Conservation (phyloP, 2,797 vertebrate species). For the Clangula hyemalis region DNA sequence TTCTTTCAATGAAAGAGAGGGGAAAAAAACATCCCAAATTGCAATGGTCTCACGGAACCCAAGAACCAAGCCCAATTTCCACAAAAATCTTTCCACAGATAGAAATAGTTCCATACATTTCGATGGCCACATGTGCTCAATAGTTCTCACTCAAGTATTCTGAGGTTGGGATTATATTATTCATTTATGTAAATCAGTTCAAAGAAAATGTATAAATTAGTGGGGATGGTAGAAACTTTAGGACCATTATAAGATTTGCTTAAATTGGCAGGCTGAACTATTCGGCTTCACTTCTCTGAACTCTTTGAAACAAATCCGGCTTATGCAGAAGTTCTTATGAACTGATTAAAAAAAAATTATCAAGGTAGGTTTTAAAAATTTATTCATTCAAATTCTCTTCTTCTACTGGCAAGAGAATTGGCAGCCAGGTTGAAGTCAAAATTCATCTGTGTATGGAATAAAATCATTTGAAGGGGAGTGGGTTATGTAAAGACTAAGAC, state of each 20-base stretch:
- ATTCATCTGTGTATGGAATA: constrained; percentile 11
- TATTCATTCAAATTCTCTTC: constrained; percentile 40
- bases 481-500: constrained; percentile 13
- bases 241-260: constrained; percentile 13
- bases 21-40: background rate
- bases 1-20: constrained; percentile 4
- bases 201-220: constrained; percentile 48
- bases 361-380: constrained; percentile 3
- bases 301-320: constrained; percentile 25
- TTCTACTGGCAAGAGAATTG: background rate
- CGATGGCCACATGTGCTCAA: background rate
- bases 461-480: background rate
- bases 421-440: constrained; percentile 38
- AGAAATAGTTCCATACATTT: constrained; percentile 35
- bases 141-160: constrained; percentile 20
- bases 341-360: constrained; percentile 30
- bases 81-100: constrained; percentile 52
- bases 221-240: constrained; percentile 22
- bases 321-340: constrained; percentile 13
- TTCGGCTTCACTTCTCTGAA: background rate
- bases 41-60: constrained; percentile 10
- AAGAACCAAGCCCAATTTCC: constrained; percentile 42
- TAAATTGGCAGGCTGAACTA: constrained; percentile 28
- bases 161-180: constrained; percentile 6
- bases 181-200: constrained; percentile 42